A percentile compares a stretch with the other conserved stretches of the same genome.
Evolutionary conservation across 2,888 invertebrate species (phyloP).

Genomic region (Andrena trimmerana): DNA sequence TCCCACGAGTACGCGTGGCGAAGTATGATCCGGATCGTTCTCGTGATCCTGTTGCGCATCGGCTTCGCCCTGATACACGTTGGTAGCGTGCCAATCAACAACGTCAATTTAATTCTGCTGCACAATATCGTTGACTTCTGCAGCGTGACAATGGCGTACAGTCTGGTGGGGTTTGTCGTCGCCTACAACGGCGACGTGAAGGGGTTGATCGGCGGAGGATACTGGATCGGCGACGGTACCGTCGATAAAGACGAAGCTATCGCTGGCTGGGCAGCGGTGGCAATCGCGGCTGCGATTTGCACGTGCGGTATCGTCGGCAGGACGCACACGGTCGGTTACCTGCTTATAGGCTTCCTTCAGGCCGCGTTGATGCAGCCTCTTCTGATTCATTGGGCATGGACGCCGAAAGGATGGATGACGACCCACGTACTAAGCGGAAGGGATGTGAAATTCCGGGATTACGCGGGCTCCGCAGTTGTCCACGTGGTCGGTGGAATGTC

Average conservation of each 20-base stretch:
- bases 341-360: conserved; percentile 73
- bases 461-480: conserved; percentile 78
- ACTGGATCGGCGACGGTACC: conserved; percentile 73
- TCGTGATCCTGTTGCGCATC: conserved; percentile 78
- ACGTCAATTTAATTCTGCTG: conserved; percentile 82
- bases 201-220: conserved; percentile 74
- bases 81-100: conserved; percentile 81
- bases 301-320: conserved; percentile 80
- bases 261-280: conserved; percentile 78
- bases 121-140: conserved; percentile 82
- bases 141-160: conserved; percentile 77
- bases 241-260: conserved; percentile 74
- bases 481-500: conserved; percentile 80
- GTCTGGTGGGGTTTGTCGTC: conserved; percentile 78
- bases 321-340: conserved; percentile 76
- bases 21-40: conserved; percentile 52
- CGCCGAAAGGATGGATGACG: conserved; percentile 80
- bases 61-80: conserved; percentile 82
- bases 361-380: conserved; percentile 80
- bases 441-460: conserved; percentile 78
- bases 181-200: conserved; percentile 77
- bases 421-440: conserved; percentile 64
- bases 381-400: conserved; percentile 83
- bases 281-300: conserved; percentile 80
- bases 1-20: neutral